Evolutionary conservation across 2,113 vertebrate species (phyloP).

Genomic region (Suricata suricatta): DNA sequence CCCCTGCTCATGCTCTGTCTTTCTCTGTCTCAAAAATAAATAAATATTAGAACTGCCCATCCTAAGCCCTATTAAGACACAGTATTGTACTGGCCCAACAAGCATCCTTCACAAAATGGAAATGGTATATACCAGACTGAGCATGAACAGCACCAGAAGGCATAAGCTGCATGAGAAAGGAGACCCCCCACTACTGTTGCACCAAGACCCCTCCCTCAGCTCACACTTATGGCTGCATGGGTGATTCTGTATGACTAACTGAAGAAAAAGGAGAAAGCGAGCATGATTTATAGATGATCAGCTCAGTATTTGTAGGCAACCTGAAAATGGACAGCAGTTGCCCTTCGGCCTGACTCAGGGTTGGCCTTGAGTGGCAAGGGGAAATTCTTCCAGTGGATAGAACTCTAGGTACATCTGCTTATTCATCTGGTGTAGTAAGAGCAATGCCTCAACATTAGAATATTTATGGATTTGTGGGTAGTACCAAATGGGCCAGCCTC

Average conservation of each 20-base stretch:
- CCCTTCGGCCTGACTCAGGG: background rate
- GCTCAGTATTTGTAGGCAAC: background rate
- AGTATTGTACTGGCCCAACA: background rate
- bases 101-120: background rate
- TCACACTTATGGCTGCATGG: background rate
- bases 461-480: background rate
- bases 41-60: background rate
- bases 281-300: background rate
- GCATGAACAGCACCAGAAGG: background rate
- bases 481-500: background rate
- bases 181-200: background rate
- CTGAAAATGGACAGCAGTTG: background rate
- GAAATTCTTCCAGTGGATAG: background rate
- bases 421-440: background rate
- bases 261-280: background rate
- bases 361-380: background rate
- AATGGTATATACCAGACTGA: background rate
- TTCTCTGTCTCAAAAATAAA: no score
- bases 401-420: background rate
- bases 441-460: background rate
- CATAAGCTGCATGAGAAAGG: background rate
- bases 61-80: background rate
- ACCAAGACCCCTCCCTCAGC: background rate
- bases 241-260: background rate
- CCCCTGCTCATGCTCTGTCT: no score